Conservation (phyloP, 2,888 invertebrate species). For the Venustoraphidia nigricollis region DNA sequence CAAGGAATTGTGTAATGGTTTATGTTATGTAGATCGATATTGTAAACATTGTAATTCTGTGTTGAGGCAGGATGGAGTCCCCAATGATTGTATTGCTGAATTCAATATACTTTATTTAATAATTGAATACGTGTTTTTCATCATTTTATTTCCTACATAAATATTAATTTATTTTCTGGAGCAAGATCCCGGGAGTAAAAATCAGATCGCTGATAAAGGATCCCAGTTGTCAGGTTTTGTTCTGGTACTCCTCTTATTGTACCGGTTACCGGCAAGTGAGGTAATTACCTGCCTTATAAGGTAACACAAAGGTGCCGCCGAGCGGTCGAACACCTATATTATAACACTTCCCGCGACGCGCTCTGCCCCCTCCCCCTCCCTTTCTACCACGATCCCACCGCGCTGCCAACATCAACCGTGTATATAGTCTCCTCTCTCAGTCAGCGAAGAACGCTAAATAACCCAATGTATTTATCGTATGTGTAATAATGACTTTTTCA, state of each 20-base stretch:
- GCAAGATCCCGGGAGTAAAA: no score
- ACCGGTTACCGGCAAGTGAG: conserved; percentile 4
- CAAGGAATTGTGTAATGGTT: no score
- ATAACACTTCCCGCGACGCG: conserved; percentile 3
- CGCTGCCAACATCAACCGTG: background rate
- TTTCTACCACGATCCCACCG: background rate
- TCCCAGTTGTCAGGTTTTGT: no score
- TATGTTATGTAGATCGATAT: no score
- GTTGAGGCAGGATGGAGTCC: no score
- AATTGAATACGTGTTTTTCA: no score
- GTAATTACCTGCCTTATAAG: conserved; percentile 6
- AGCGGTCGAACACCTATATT: conserved; percentile 4
- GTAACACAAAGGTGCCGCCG: conserved; percentile 5
- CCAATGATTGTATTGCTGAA: no score
- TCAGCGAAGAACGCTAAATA: background rate
- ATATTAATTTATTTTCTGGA: no score
- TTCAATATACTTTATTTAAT: no score
- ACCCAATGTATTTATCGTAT: conserved; percentile 1
- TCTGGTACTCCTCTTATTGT: background rate
- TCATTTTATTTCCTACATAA: no score
- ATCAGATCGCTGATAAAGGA: no score
- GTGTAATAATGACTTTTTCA: conserved; percentile 1
- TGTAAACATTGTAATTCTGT: no score
- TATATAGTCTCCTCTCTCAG: background rate
- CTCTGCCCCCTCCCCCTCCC: conserved; percentile 2